A percentile compares a stretch with the other conserved stretches of the same genome.
Conservation (phyloP, 37 sponge, comb jelly and placozoan species). For the Agelas oroides region DNA sequence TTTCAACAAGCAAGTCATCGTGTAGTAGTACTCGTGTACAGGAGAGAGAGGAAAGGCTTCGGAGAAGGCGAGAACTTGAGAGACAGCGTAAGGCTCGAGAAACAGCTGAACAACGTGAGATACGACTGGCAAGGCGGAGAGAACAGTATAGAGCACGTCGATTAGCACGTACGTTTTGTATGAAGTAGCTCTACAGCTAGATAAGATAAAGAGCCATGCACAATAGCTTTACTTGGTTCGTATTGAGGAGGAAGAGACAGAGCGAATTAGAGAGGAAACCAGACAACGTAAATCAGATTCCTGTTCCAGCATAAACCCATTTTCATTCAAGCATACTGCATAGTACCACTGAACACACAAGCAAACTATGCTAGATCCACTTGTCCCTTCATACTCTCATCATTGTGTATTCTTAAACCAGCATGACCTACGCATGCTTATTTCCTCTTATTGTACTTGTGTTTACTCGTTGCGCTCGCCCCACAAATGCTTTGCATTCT, state of each 20-base stretch:
- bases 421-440: conserved; percentile 9
- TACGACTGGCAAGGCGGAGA: no score
- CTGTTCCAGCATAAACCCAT: conserved; percentile 10
- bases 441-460: conserved; percentile 16
- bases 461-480: conserved; percentile 3
- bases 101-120: no score
- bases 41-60: no score
- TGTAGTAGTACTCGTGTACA: no score
- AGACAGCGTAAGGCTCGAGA: no score
- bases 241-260: conserved; percentile 16
- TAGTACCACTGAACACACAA: conserved; percentile 15
- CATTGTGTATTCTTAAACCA: background rate
- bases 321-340: conserved; percentile 13
- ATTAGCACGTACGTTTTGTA: no score
- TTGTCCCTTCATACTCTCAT: conserved; percentile 15
- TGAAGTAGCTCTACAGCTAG: no score
- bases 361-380: conserved; percentile 14
- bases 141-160: no score
- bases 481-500: conserved; percentile 3
- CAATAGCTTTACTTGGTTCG: no score
- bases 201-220: no score
- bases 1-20: no score
- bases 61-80: no score
- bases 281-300: conserved; percentile 7
- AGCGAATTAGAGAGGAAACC: conserved; percentile 10